Conservation (phyloP, 2,888 invertebrate species). For the Cheilosia vernalis region DNA sequence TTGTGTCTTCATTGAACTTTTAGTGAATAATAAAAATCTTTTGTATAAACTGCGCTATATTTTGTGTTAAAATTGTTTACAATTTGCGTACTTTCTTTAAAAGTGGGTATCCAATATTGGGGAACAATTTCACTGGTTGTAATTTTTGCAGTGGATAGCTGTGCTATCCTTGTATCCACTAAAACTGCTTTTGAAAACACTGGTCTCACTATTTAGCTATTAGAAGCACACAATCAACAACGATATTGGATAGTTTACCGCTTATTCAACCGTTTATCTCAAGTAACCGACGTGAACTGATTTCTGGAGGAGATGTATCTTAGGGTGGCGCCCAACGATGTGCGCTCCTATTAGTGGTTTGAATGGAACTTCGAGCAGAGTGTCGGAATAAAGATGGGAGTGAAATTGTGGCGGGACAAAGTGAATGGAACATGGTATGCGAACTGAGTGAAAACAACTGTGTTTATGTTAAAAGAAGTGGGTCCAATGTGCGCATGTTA, state of each 20-base stretch:
- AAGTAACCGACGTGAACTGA: slow-evolving; percentile 66
- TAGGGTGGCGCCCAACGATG: slow-evolving; percentile 57
- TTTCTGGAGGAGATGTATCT: slow-evolving; percentile 27
- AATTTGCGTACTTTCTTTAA: slow-evolving; percentile 34
- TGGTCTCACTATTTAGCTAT: slow-evolving; percentile 2
- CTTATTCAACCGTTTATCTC: slow-evolving; percentile 55
- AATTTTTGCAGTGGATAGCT: background rate
- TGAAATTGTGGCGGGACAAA: slow-evolving; percentile 5
- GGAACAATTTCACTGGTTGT: background rate
- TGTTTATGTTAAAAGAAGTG: background rate
- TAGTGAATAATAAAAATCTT: no score
- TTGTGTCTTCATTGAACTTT: no score
- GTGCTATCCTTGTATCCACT: background rate
- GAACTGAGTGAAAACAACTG: background rate
- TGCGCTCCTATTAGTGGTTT: background rate
- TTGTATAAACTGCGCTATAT: no score
- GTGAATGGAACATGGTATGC: slow-evolving; percentile 4
- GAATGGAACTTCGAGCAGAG: slow-evolving; percentile 14
- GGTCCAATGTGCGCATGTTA: slow-evolving; percentile 15
- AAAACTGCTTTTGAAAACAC: background rate
- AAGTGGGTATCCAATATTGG: slow-evolving; percentile 4
- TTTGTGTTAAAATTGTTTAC: background rate
- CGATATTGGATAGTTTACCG: slow-evolving; percentile 23
- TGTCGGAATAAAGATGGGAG: slow-evolving; percentile 24
- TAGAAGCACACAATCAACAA: background rate